phyloP scores from a whole-genome alignment of 2,888 invertebrate species.

The Caenorhabditis zanzibari region DNA sequence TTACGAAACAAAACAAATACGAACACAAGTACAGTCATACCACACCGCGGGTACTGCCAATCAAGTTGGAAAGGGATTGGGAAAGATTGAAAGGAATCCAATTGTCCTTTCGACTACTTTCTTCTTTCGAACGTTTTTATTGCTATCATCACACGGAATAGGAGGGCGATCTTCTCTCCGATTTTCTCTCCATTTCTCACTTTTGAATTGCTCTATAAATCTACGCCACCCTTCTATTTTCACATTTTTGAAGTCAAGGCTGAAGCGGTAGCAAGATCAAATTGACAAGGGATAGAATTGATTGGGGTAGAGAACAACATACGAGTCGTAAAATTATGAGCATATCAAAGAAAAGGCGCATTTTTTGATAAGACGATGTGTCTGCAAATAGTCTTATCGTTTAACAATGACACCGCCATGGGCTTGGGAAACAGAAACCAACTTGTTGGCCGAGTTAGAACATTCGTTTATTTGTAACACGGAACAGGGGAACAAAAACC shows the following conservation, averaged over 20 bases:
- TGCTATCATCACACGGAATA: conserved; percentile 61
- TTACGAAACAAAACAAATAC: conserved; percentile 53
- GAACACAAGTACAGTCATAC: conserved; percentile 13
- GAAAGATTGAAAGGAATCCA: conserved; percentile 18
- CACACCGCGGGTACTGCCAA: neutral
- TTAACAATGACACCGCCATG: conserved; percentile 6
- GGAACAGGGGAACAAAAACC: conserved; percentile 14
- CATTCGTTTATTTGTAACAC: conserved; percentile 22
- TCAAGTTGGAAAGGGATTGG: conserved; percentile 20
- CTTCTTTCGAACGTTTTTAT: conserved; percentile 57
- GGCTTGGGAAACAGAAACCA: neutral
- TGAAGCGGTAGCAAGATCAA: neutral
- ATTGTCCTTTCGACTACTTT: conserved; percentile 43
- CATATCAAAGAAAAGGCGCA: conserved; percentile 24
- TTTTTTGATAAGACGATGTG: conserved; percentile 17
- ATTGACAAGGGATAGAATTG: neutral
- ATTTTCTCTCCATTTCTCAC: conserved; percentile 32
- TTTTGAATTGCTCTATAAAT: conserved; percentile 60
- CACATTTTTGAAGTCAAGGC: conserved; percentile 4
- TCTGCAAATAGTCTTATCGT: conserved; percentile 13
- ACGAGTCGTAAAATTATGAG: neutral
- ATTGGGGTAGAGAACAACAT: too few relatives aligned
- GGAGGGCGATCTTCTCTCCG: conserved; percentile 35
- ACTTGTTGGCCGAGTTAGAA: neutral
- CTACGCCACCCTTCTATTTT: conserved; percentile 19